phyloP scores from a whole-genome alignment of 53 echinoderm and acorn worm genomes.

The Zoroaster sp. region DNA sequence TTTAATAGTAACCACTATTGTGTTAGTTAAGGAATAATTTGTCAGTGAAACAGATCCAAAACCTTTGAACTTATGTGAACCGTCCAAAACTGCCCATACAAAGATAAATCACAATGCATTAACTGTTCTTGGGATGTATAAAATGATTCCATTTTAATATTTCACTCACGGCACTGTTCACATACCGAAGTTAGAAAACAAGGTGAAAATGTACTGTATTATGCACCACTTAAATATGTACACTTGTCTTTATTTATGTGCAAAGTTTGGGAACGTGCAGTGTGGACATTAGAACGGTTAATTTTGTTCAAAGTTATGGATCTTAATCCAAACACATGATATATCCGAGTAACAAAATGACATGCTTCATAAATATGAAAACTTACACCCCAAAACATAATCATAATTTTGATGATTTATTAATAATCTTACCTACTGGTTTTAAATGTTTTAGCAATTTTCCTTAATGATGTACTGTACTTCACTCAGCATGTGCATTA shows the following conservation, averaged over 20 bases:
- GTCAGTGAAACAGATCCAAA: background rate
- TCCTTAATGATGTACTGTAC: background rate
- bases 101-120: too few species aligned
- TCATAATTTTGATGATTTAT: background rate
- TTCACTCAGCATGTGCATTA: background rate
- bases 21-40: background rate
- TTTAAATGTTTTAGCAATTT: background rate
- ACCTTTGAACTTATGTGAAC: too few species aligned
- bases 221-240: too few species aligned
- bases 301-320: background rate
- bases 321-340: background rate
- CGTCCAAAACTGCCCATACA: too few species aligned
- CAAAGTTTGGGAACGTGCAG: too few species aligned
- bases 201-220: too few species aligned
- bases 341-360: background rate
- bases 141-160: too few species aligned
- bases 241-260: too few species aligned
- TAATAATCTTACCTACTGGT: background rate
- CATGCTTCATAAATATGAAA: background rate
- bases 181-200: too few species aligned
- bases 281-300: background rate
- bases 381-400: background rate
- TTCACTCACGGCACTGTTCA: too few species aligned
- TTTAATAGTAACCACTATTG: background rate
- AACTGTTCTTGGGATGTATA: too few species aligned